Conservation (phyloP, 2,113 vertebrate genomes). For the Mobula hypostoma region DNA sequence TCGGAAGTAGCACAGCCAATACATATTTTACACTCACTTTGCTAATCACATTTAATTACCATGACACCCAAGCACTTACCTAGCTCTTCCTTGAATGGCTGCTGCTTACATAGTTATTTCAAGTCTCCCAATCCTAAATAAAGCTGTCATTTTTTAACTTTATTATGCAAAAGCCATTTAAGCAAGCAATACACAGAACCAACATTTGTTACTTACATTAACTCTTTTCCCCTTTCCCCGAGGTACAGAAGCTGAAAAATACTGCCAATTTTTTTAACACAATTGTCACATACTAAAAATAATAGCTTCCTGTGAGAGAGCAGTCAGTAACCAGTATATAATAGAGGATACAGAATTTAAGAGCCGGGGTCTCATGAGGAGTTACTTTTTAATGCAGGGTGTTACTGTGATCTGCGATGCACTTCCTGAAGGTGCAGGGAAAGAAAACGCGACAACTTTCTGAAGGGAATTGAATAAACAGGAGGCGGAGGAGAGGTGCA, state of each 20-base stretch:
- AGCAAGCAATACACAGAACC: neutral
- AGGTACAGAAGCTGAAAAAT: neutral
- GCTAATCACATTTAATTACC: neutral
- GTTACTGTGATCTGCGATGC: neutral
- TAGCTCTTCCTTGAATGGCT: neutral
- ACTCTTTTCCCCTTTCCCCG: neutral
- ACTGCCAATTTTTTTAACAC: neutral
- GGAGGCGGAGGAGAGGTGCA: too few species aligned
- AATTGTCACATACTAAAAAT: neutral
- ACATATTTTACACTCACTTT: neutral
- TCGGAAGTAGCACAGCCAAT: conserved; percentile 12
- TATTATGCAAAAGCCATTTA: neutral
- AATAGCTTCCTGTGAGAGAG: neutral
- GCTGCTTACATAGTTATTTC: neutral
- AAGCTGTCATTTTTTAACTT: neutral
- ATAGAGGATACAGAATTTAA: neutral
- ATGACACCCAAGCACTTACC: neutral
- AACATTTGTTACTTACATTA: neutral
- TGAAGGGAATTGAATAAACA: neutral
- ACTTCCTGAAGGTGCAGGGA: neutral
- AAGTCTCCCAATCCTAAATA: neutral
- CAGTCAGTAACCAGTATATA: neutral
- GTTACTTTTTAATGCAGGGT: neutral
- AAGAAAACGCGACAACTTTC: neutral
- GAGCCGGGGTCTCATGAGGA: neutral